Evolutionary conservation across 2,888 invertebrate genomes (phyloP).

Genomic region (Cosmorhoe ocellata): DNA sequence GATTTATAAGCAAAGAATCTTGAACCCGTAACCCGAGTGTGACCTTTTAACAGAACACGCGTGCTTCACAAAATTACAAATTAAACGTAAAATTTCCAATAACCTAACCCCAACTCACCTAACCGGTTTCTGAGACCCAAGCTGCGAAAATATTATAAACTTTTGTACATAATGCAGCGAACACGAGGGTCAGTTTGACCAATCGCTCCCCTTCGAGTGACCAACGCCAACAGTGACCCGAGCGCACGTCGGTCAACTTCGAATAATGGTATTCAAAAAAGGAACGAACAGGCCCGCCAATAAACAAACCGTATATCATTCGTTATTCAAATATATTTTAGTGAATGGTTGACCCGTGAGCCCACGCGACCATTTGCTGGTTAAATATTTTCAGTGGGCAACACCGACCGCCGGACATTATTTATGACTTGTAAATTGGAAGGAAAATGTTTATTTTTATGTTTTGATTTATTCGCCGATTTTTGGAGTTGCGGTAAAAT

Average conservation of each 20-base stretch:
- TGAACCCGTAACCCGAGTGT: slow-evolving; percentile 63
- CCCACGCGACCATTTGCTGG: slow-evolving; percentile 78
- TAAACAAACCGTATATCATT: slow-evolving; percentile 83
- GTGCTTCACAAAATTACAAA: slow-evolving; percentile 72
- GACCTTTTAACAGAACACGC: slow-evolving; percentile 70
- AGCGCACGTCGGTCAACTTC: slow-evolving; percentile 68
- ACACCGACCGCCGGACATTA: slow-evolving; percentile 60
- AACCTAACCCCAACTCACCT: slow-evolving; percentile 45
- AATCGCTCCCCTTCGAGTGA: slow-evolving; percentile 62
- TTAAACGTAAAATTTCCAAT: slow-evolving; percentile 79
- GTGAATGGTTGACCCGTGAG: slow-evolving; percentile 79
- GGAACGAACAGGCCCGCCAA: slow-evolving; percentile 76
- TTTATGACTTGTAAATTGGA: slow-evolving; percentile 71
- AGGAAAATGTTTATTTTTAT: slow-evolving; percentile 42
- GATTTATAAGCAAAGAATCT: slow-evolving; percentile 43
- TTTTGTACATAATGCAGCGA: slow-evolving; percentile 70
- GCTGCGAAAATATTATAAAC: slow-evolving; percentile 75
- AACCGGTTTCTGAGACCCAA: slow-evolving; percentile 66
- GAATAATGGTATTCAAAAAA: slow-evolving; percentile 76
- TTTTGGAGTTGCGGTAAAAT: slow-evolving; percentile 23
- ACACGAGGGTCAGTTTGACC: slow-evolving; percentile 65
- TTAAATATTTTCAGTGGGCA: slow-evolving; percentile 80
- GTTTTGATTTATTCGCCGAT: slow-evolving; percentile 30
- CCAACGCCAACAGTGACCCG: slow-evolving; percentile 70
- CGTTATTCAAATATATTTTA: slow-evolving; percentile 78